These are phyloP conservation scores for Trachurus trachurus DNA, from an alignment of 2,797 vertebrate genomes.

Conservation along the genomic window DNA sequence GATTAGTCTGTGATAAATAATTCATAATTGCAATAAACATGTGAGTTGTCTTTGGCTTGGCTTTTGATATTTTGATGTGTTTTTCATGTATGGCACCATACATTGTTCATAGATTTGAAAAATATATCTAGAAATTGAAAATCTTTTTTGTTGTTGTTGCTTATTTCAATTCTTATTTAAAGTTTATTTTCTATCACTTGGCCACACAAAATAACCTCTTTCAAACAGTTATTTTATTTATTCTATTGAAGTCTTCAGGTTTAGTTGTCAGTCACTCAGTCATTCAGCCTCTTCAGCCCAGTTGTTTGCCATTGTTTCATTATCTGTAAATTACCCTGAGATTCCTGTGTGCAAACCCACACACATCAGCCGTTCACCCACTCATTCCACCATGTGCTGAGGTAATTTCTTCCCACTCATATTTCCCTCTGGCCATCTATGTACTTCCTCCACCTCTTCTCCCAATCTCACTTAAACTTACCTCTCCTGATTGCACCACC, in stretches of 20 bases:
- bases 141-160: background rate
- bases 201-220: background rate
- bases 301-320: background rate
- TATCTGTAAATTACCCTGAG: conserved; percentile 18
- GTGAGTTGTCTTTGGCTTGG: too few species aligned
- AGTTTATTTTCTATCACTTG: background rate
- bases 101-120: too few species aligned
- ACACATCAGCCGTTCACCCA: conserved; percentile 6
- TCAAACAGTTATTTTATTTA: background rate
- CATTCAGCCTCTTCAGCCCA: background rate
- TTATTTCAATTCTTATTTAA: background rate
- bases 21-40: too few species aligned
- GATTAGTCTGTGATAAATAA: background rate
- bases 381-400: conserved; percentile 11
- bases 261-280: background rate
- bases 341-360: conserved; percentile 23
- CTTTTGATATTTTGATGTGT: too few species aligned
- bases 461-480: conserved; percentile 14
- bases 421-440: conserved; percentile 27
- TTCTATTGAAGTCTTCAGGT: background rate
- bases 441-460: conserved; percentile 1
- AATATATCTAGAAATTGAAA: background rate
- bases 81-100: too few species aligned
- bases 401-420: background rate
- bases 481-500: conserved; percentile 3